A percentile compares a stretch with the other conserved stretches of the same genome.
Evolutionary conservation across 2,113 vertebrate genomes (phyloP).

Genomic region (Brachyistius frenatus): DNA sequence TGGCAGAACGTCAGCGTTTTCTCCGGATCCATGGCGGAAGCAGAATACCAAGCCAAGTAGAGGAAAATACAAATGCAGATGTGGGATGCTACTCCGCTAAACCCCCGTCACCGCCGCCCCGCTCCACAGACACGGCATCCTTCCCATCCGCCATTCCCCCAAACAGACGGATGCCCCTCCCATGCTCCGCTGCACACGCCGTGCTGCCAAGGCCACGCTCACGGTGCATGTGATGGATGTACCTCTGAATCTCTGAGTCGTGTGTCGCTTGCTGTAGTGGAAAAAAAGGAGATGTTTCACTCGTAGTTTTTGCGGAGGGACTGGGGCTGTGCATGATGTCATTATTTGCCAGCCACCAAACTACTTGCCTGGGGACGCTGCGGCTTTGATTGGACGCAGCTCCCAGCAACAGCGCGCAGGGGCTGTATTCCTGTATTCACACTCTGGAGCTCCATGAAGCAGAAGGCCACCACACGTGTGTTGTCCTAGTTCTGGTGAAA

Average conservation of each 20-base stretch:
- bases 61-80: not conserved
- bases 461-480: not conserved
- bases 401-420: constrained; percentile 80
- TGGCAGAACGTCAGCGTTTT: constrained; percentile 82
- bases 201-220: not conserved
- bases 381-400: constrained; percentile 78
- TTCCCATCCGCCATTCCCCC: constrained; percentile 77
- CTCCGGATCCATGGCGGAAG: constrained; percentile 79
- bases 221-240: not conserved
- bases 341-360: constrained; percentile 65
- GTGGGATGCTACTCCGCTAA: constrained; percentile 47
- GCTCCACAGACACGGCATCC: constrained; percentile 59
- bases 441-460: constrained; percentile 9
- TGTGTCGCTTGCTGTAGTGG: constrained; percentile 25
- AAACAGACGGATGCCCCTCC: constrained; percentile 62
- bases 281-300: constrained; percentile 20
- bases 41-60: constrained; percentile 40
- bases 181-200: constrained; percentile 36
- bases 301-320: constrained; percentile 48
- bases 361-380: constrained; percentile 50
- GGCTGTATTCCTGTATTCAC: constrained; percentile 25
- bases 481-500: too few relatives aligned
- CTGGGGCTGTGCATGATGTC: constrained; percentile 74
- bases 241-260: not conserved
- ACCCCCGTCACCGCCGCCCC: constrained; percentile 70